Evolutionary conservation across 1,140 invertebrate genomes (phyloP).

Genomic region (Eriosoma lanigerum): DNA sequence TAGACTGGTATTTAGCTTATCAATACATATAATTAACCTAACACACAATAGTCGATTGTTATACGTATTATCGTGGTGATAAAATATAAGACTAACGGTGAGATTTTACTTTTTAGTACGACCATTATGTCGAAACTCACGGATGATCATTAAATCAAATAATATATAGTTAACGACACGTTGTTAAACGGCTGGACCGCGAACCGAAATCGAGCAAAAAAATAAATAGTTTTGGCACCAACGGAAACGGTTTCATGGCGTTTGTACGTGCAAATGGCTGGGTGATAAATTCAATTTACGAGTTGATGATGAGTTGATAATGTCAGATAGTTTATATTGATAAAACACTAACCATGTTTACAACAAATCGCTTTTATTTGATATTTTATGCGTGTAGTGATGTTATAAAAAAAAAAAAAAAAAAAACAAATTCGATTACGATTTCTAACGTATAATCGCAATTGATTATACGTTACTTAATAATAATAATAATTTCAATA

Average conservation of each 20-base stretch:
- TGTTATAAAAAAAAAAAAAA: too few relatives aligned
- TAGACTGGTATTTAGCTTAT: too few relatives aligned
- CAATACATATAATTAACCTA: too few relatives aligned
- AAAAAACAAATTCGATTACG: too few relatives aligned
- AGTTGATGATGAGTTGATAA: not conserved
- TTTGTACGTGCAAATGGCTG: not conserved
- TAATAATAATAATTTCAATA: too few relatives aligned
- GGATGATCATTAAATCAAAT: slow-evolving; percentile 5
- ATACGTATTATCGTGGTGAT: not conserved
- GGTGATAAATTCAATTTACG: slow-evolving; percentile 20
- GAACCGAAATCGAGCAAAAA: too few relatives aligned
- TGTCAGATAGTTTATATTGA: not conserved
- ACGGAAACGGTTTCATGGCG: not conserved
- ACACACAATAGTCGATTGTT: too few relatives aligned
- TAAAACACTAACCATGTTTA: too few relatives aligned
- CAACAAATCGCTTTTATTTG: too few relatives aligned
- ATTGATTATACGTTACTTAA: too few relatives aligned
- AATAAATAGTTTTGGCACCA: slow-evolving; percentile 9
- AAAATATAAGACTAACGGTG: slow-evolving; percentile 13
- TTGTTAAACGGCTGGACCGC: slow-evolving; percentile 4
- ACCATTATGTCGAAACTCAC: slow-evolving; percentile 3
- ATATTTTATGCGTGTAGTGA: too few relatives aligned
- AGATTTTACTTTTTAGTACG: not conserved
- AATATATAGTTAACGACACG: slow-evolving; percentile 20
- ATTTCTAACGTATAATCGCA: too few relatives aligned